A percentile compares a stretch with the other conserved stretches of the same genome.
Evolutionary conservation across 2,113 vertebrate genomes (phyloP).

Genomic region (Xenopus borealis): DNA sequence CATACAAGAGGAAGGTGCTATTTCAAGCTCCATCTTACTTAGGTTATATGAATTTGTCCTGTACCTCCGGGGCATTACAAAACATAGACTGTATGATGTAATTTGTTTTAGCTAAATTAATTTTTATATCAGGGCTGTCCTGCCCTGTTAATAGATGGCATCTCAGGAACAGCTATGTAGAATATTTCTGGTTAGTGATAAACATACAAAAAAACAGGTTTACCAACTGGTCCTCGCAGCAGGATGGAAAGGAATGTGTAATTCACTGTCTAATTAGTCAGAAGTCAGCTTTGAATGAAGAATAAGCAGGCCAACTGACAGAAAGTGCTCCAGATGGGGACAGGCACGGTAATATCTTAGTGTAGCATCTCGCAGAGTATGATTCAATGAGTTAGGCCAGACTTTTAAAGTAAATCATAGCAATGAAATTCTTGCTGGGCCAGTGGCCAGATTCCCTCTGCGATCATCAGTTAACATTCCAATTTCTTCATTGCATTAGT

Average conservation of each 20-base stretch:
- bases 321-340: slow-evolving; percentile 34
- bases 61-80: no score
- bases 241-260: slow-evolving; percentile 2
- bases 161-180: no score
- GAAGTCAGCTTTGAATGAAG: slow-evolving; percentile 1
- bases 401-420: slow-evolving; percentile 13
- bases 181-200: no score
- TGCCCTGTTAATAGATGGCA: no score
- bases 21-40: no score
- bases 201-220: neutral
- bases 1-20: no score
- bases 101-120: no score
- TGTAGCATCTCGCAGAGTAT: slow-evolving; percentile 9
- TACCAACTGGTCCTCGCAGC: slow-evolving; percentile 14
- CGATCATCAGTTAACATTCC: slow-evolving; percentile 33
- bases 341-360: slow-evolving; percentile 11
- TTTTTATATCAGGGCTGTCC: no score
- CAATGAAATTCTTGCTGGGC: slow-evolving; percentile 3
- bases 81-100: no score
- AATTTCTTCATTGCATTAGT: slow-evolving; percentile 27
- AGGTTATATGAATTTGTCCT: no score
- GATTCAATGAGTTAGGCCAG: slow-evolving; percentile 8
- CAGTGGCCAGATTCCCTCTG: slow-evolving; percentile 22
- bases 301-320: slow-evolving; percentile 10
- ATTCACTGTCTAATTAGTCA: slow-evolving; percentile 17